Conservation (phyloP, 2,113 vertebrate species). For the Lepus europaeus region DNA sequence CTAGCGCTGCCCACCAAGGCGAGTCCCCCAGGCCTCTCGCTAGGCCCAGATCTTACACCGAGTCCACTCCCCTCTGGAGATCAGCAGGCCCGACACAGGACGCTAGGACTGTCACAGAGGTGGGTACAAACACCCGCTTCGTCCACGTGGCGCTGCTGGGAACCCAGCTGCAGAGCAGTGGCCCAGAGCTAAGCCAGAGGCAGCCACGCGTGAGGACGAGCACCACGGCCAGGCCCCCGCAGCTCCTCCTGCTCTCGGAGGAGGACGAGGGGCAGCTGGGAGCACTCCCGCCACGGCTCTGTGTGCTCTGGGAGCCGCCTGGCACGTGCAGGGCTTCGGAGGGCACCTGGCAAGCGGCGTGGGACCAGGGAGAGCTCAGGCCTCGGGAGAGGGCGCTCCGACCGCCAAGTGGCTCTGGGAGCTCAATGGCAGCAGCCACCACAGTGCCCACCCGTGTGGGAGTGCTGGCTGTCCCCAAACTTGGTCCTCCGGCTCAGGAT, state of each 20-base stretch:
- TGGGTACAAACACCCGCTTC: neutral
- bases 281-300: neutral
- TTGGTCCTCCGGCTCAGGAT: constrained; percentile 96
- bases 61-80: neutral
- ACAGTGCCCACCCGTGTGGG: constrained; percentile 92
- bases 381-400: constrained; percentile 34
- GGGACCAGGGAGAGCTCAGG: constrained; percentile 51
- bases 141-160: neutral
- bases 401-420: neutral
- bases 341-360: neutral
- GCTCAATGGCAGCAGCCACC: constrained; percentile 95
- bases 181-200: neutral
- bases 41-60: neutral
- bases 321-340: neutral
- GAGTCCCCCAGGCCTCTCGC: neutral
- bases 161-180: neutral
- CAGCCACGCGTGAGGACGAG: neutral
- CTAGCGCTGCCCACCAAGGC: neutral
- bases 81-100: neutral
- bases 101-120: neutral
- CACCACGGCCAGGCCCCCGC: neutral
- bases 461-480: constrained; percentile 93
- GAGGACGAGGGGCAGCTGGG: neutral
- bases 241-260: neutral
- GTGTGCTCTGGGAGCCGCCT: constrained; percentile 25